Conservation (phyloP, 2,888 invertebrate genomes). For the Podabrus alpinus region DNA sequence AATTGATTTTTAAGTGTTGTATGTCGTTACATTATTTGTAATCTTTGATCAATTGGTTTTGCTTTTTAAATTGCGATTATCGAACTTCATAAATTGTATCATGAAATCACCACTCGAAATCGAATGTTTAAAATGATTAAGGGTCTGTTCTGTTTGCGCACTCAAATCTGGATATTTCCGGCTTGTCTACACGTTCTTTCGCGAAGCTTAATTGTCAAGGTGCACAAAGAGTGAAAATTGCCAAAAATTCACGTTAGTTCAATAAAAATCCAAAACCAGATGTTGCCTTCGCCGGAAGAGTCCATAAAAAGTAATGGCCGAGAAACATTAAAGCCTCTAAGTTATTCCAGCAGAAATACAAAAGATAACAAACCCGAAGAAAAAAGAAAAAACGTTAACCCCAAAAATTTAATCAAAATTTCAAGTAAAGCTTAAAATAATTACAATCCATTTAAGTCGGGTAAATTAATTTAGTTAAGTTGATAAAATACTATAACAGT, state of each 20-base stretch:
- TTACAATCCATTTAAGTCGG: not conserved
- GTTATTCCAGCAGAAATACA: not conserved
- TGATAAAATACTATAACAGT: slow-evolving; percentile 6
- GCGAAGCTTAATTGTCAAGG: not conserved
- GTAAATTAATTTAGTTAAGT: slow-evolving; percentile 8
- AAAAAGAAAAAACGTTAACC: not conserved
- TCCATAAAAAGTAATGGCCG: not conserved
- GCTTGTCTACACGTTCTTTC: not conserved
- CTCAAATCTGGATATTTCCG: not conserved
- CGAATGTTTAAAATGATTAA: not conserved
- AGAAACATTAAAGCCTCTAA: not conserved
- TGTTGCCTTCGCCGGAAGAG: not conserved
- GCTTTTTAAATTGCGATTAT: not conserved
- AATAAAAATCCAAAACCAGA: not conserved
- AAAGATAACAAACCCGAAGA: not conserved
- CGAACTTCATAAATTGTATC: not conserved
- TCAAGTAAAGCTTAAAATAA: not conserved
- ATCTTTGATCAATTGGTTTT: not conserved
- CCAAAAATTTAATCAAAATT: not conserved
- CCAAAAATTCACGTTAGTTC: not conserved
- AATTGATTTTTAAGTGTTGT: not conserved
- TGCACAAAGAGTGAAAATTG: not conserved
- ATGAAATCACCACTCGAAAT: not conserved
- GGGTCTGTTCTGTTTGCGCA: not conserved
- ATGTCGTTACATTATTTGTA: not conserved